Conservation (phyloP, 2,797 vertebrate genomes). For the Danio aesculapii region DNA sequence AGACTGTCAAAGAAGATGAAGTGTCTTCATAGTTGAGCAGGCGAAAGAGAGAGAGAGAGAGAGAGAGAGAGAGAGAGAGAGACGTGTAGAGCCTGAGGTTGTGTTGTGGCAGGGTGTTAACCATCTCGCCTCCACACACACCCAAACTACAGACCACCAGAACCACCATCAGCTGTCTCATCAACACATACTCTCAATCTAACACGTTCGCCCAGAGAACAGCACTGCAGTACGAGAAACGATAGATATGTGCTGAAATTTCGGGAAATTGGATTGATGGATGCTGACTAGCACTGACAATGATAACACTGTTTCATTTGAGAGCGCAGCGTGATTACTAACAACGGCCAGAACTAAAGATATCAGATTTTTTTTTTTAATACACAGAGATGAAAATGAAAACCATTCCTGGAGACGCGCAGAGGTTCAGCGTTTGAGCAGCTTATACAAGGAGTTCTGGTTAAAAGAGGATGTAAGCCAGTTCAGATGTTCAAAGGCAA, state of each 20-base stretch:
- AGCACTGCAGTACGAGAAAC: background rate
- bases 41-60: slow-evolving; percentile 84
- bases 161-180: slow-evolving; percentile 70
- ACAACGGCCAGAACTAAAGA: background rate
- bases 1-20: slow-evolving; percentile 96
- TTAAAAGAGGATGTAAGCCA: background rate
- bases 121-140: slow-evolving; percentile 82
- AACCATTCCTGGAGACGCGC: background rate
- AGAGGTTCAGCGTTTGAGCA: background rate
- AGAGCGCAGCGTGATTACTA: background rate
- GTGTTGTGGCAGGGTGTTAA: slow-evolving; percentile 84
- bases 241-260: background rate
- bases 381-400: background rate
- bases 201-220: background rate
- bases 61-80: slow-evolving; percentile 65
- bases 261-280: background rate
- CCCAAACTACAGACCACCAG: slow-evolving; percentile 79
- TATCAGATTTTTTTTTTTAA: background rate
- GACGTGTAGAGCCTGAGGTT: slow-evolving; percentile 64
- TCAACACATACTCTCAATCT: slow-evolving; percentile 39
- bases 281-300: background rate
- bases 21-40: slow-evolving; percentile 93
- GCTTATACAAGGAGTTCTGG: background rate
- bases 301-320: background rate
- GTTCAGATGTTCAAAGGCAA: background rate